Evolutionary conservation across 2,888 invertebrate species (phyloP).

Genomic region (Xestia c-nigrum): DNA sequence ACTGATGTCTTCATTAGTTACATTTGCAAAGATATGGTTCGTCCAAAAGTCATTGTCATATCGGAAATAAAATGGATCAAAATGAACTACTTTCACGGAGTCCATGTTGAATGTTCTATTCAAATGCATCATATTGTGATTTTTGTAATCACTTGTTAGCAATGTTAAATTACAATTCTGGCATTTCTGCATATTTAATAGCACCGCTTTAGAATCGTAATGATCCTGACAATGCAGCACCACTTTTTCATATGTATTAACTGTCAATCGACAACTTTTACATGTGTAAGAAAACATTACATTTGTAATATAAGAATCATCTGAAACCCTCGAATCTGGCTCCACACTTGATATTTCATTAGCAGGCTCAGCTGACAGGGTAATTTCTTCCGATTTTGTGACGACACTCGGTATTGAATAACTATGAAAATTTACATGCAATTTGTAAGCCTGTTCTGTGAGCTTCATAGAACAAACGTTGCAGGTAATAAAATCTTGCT

Average conservation of each 20-base stretch:
- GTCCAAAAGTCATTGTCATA: constrained; percentile 76
- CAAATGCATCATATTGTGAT: constrained; percentile 70
- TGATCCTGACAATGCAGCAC: constrained; percentile 83
- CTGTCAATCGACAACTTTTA: constrained; percentile 73
- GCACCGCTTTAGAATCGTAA: constrained; percentile 62
- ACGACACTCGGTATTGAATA: constrained; percentile 67
- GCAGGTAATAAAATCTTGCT: constrained; percentile 73
- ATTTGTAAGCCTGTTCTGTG: constrained; percentile 74
- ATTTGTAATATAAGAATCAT: constrained; percentile 12
- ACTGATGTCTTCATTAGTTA: constrained; percentile 65
- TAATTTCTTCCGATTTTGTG: constrained; percentile 4
- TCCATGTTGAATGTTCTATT: constrained; percentile 37
- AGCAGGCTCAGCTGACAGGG: not conserved
- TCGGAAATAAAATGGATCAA: constrained; percentile 79
- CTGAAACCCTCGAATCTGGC: constrained; percentile 15
- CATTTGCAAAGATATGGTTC: constrained; percentile 76
- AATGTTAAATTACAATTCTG: constrained; percentile 71
- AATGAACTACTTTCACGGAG: constrained; percentile 67
- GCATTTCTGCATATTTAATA: constrained; percentile 65
- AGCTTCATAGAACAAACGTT: constrained; percentile 77
- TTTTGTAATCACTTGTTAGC: constrained; percentile 64
- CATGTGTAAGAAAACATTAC: constrained; percentile 72
- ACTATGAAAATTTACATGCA: constrained; percentile 81
- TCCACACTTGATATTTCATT: constrained; percentile 9
- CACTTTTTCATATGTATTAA: constrained; percentile 78